Evolutionary conservation across 2,888 invertebrate species (phyloP).

Genomic region (Caprella mutica): DNA sequence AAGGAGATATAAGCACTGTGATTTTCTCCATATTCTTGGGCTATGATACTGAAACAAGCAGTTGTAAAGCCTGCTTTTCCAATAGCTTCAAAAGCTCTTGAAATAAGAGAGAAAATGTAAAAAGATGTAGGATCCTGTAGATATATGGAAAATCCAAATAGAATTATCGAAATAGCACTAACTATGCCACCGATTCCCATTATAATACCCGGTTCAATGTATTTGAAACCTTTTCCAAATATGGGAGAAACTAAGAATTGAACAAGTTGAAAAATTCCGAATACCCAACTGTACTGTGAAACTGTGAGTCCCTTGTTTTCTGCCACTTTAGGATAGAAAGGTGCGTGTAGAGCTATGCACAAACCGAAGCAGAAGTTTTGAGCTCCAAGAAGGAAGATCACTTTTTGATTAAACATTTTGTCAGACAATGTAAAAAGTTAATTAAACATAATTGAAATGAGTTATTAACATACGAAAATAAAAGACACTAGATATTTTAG

Average conservation of each 20-base stretch:
- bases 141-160: slow-evolving; percentile 43
- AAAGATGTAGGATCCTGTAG: slow-evolving; percentile 38
- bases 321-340: slow-evolving; percentile 75
- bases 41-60: slow-evolving; percentile 45
- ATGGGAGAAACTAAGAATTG: slow-evolving; percentile 45
- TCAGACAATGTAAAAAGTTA: too few species aligned
- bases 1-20: slow-evolving; percentile 75
- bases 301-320: slow-evolving; percentile 67
- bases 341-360: slow-evolving; percentile 70
- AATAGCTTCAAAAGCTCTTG: slow-evolving; percentile 44
- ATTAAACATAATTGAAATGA: too few species aligned
- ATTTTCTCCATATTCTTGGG: slow-evolving; percentile 52
- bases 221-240: slow-evolving; percentile 37
- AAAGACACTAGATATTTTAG: too few species aligned
- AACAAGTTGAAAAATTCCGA: slow-evolving; percentile 71
- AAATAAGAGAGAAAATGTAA: slow-evolving; percentile 42
- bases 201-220: slow-evolving; percentile 43
- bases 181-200: slow-evolving; percentile 44
- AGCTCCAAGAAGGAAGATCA: too few species aligned
- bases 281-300: slow-evolving; percentile 73
- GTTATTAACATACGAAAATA: too few species aligned
- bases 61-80: slow-evolving; percentile 41
- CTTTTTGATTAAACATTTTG: too few species aligned
- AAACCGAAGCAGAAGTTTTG: slow-evolving; percentile 74
- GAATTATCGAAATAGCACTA: slow-evolving; percentile 43